These are phyloP conservation scores for Acipenser transmontanus DNA, from an alignment of 2,797 vertebrate genomes.

Conservation along the genomic window DNA sequence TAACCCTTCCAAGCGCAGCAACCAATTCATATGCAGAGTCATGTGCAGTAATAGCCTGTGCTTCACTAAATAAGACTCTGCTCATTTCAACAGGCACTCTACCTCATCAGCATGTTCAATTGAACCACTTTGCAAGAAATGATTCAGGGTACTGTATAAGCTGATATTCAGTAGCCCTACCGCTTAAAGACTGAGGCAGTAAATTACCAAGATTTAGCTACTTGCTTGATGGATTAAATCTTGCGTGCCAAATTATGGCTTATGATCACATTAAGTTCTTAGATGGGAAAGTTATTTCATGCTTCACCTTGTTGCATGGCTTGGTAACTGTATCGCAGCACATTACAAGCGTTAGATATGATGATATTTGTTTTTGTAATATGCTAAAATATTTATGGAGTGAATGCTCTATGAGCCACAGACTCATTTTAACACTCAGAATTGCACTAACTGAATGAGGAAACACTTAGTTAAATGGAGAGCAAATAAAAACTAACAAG, in stretches of 20 bases:
- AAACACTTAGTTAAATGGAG: too few relatives aligned
- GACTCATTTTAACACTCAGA: constrained; percentile 8
- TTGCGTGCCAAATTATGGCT: constrained; percentile 12
- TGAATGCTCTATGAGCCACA: not conserved
- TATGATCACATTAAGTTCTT: constrained; percentile 18
- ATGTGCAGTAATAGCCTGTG: not conserved
- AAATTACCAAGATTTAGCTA: constrained; percentile 15
- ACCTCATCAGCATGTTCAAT: constrained; percentile 1
- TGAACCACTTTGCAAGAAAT: constrained; percentile 7
- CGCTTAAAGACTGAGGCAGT: constrained; percentile 4
- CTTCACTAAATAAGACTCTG: not conserved
- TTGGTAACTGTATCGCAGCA: not conserved
- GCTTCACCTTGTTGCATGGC: constrained; percentile 12
- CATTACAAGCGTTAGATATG: constrained; percentile 9
- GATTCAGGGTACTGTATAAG: constrained; percentile 1
- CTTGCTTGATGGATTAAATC: constrained; percentile 7
- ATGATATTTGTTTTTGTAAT: constrained; percentile 12
- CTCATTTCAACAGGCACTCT: not conserved
- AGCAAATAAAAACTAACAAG: too few relatives aligned
- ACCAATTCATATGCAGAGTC: not conserved
- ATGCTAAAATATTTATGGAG: constrained; percentile 16
- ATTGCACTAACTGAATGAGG: too few relatives aligned
- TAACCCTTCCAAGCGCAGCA: not conserved
- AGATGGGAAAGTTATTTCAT: constrained; percentile 19
- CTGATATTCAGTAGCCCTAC: constrained; percentile 12